Evolutionary conservation across 2,888 invertebrate genomes (phyloP).

Genomic region (Eupithecia tripunctaria): DNA sequence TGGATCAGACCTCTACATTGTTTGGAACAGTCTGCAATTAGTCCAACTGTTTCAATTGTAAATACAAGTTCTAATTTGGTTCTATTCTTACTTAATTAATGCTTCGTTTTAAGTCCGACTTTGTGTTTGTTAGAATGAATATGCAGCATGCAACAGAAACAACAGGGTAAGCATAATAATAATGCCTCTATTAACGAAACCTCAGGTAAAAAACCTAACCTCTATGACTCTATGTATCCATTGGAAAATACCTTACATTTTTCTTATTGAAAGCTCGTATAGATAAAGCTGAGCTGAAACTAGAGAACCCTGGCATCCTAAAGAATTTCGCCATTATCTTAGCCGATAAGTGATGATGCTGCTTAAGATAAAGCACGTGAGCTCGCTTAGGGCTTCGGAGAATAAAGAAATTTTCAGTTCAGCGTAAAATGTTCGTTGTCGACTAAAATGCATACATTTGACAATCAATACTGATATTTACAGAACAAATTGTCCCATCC

Average conservation of each 20-base stretch:
- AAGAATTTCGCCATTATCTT: slow-evolving; percentile 25
- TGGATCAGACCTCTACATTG: too few species aligned
- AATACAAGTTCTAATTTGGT: too few species aligned
- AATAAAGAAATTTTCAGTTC: slow-evolving; percentile 13
- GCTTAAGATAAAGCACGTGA: slow-evolving; percentile 29
- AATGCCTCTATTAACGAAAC: not conserved
- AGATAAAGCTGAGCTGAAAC: slow-evolving; percentile 4
- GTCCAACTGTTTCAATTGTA: too few species aligned
- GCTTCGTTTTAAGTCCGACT: not conserved
- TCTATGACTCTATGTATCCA: not conserved
- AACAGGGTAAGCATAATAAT: not conserved
- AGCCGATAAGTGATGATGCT: slow-evolving; percentile 25
- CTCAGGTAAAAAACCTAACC: not conserved
- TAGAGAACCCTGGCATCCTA: slow-evolving; percentile 7
- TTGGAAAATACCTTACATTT: not conserved
- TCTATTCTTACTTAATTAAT: too few species aligned
- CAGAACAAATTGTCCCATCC: slow-evolving; percentile 17
- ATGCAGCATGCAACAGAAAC: not conserved
- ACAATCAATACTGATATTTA: slow-evolving; percentile 11
- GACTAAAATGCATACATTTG: not conserved
- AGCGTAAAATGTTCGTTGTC: not conserved
- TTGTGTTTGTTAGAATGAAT: not conserved
- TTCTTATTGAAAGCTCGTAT: not conserved
- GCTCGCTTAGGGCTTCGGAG: slow-evolving; percentile 10
- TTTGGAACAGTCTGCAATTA: too few species aligned